These are phyloP conservation scores for Pharmacophagus antenor DNA, from an alignment of 2,888 invertebrate genomes.

Conservation along the genomic window DNA sequence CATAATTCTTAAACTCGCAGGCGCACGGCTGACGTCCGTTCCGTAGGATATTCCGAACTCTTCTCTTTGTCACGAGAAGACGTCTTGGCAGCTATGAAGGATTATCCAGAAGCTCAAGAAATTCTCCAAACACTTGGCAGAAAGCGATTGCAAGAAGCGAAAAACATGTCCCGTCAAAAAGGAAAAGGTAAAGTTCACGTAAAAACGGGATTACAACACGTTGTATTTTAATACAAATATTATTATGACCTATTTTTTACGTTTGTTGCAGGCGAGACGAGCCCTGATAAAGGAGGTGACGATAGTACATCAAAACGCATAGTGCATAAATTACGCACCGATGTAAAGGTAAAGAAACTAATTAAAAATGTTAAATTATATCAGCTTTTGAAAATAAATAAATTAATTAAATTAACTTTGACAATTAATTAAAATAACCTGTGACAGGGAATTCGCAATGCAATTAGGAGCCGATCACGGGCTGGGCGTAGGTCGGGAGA, in stretches of 20 bases:
- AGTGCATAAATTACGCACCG: conserved; percentile 90
- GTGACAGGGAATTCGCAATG: conserved; percentile 81
- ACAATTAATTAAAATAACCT: neutral
- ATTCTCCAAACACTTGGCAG: conserved; percentile 94
- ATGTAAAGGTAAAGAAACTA: conserved; percentile 84
- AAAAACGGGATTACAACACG: neutral
- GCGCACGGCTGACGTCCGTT: conserved; percentile 96
- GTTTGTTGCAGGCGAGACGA: conserved; percentile 60
- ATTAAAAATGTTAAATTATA: neutral
- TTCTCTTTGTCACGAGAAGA: conserved; percentile 97
- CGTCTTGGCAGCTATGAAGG: conserved; percentile 96
- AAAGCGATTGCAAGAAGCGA: conserved; percentile 92
- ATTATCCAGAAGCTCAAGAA: conserved; percentile 97
- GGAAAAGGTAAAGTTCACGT: conserved; percentile 35
- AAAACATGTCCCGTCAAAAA: conserved; percentile 78
- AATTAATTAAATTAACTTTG: neutral
- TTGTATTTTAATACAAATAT: neutral
- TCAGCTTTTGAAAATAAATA: conserved; percentile 78
- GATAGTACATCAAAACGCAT: conserved; percentile 87
- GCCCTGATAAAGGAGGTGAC: conserved; percentile 77
- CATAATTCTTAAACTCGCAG: conserved; percentile 66
- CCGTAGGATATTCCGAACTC: conserved; percentile 96
- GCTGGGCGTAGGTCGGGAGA: conserved; percentile 81
- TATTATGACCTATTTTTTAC: no score
- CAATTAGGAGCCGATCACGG: conserved; percentile 78